phyloP scores from a whole-genome alignment of 2,888 invertebrate genomes.

The Cheilosia urbana region DNA sequence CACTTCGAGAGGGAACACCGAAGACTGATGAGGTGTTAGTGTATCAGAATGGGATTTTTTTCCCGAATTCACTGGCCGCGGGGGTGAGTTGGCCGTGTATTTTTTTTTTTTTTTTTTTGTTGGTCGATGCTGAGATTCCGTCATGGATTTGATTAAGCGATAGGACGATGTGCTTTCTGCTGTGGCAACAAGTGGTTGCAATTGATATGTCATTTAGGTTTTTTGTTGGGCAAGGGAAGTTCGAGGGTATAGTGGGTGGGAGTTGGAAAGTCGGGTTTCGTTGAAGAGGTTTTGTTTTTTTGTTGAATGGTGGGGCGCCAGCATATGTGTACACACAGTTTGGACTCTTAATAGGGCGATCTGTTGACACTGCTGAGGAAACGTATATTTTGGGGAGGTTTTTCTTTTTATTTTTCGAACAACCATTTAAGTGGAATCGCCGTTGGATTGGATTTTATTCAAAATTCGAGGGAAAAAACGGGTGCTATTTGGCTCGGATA shows the following conservation, averaged over 20 bases:
- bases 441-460: conserved; percentile 3
- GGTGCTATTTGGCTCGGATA: too few relatives aligned
- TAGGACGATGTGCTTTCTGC: conserved; percentile 66
- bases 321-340: neutral
- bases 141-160: conserved; percentile 75
- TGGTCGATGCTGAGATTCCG: conserved; percentile 69
- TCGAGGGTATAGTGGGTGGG: conserved; percentile 3
- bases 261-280: conserved; percentile 45
- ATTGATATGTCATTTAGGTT: conserved; percentile 75
- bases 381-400: conserved; percentile 23
- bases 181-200: conserved; percentile 70
- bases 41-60: conserved; percentile 55
- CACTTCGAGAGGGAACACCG: conserved; percentile 64
- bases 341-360: conserved; percentile 54
- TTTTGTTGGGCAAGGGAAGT: conserved; percentile 55
- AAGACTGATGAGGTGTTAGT: conserved; percentile 75
- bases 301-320: neutral
- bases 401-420: conserved; percentile 40
- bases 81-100: neutral
- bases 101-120: conserved; percentile 58
- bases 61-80: neutral
- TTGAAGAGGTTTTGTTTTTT: conserved; percentile 13
- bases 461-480: neutral
- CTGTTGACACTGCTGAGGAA: conserved; percentile 53
- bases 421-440: conserved; percentile 20